Percentiles rank a stretch among this genome's conserved stretches.
phyloP scores from a whole-genome alignment of 2,888 invertebrate genomes.

The Galerucella pusilla region DNA sequence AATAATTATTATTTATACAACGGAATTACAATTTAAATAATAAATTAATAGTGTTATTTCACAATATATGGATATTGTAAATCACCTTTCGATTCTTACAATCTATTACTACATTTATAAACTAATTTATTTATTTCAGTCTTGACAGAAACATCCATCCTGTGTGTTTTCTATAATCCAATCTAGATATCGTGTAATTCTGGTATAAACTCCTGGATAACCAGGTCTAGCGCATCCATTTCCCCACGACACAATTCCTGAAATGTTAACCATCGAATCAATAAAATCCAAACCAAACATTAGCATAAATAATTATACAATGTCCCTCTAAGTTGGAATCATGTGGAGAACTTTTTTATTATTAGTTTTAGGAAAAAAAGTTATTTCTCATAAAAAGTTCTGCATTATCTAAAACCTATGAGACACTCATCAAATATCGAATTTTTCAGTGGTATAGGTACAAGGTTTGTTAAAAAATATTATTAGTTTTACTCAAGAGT shows the following conservation, averaged over 20 bases:
- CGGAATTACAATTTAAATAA: not conserved
- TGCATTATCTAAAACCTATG: too few species aligned
- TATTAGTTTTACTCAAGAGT: too few species aligned
- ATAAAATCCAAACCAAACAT: too few species aligned
- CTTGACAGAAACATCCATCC: conserved; percentile 85
- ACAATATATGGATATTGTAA: not conserved
- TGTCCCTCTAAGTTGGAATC: too few species aligned
- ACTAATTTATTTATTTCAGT: conserved; percentile 51
- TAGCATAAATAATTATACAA: too few species aligned
- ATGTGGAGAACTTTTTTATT: too few species aligned
- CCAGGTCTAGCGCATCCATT: conserved; percentile 88
- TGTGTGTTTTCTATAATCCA: conserved; percentile 84
- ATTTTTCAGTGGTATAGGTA: too few species aligned
- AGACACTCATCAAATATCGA: too few species aligned
- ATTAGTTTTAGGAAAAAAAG: too few species aligned
- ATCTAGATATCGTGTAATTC: conserved; percentile 82
- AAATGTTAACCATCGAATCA: not conserved
- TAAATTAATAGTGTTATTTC: not conserved
- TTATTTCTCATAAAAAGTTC: too few species aligned
- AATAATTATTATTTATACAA: conserved; percentile 1
- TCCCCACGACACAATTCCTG: conserved; percentile 89
- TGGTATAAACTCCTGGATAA: conserved; percentile 87
- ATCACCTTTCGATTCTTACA: not conserved
- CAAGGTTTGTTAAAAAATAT: too few species aligned
- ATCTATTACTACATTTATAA: not conserved